Conservation (phyloP, 2,888 invertebrate genomes). For the Andricus curvator region DNA sequence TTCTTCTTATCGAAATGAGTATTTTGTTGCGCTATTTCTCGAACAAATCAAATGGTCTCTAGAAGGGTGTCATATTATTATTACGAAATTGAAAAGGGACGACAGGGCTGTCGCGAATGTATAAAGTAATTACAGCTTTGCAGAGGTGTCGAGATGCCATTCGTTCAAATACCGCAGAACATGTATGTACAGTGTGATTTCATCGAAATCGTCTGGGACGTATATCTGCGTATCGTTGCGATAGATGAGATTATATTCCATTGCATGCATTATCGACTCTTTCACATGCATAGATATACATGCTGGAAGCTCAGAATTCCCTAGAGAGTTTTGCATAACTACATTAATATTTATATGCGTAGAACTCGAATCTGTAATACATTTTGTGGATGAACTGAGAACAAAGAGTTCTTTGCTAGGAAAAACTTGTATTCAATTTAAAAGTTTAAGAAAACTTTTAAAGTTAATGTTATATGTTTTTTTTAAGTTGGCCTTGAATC, state of each 20-base stretch:
- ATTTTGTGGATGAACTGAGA: slow-evolving; percentile 42
- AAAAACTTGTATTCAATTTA: too few relatives aligned
- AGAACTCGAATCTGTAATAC: slow-evolving; percentile 68
- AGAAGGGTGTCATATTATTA: background rate
- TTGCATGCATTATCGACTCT: slow-evolving; percentile 64
- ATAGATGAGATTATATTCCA: slow-evolving; percentile 65
- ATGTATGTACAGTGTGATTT: slow-evolving; percentile 47
- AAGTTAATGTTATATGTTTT: too few relatives aligned
- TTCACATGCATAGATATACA: slow-evolving; percentile 49
- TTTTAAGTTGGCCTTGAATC: too few relatives aligned
- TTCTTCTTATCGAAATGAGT: background rate
- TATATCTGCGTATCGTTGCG: slow-evolving; percentile 54
- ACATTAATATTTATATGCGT: slow-evolving; percentile 67
- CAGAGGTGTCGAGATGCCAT: slow-evolving; percentile 45
- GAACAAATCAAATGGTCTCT: background rate
- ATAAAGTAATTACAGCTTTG: slow-evolving; percentile 55
- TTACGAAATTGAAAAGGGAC: background rate
- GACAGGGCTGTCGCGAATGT: slow-evolving; percentile 42
- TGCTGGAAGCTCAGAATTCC: slow-evolving; percentile 60
- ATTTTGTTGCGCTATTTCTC: background rate
- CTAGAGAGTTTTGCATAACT: slow-evolving; percentile 57
- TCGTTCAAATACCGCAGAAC: slow-evolving; percentile 10
- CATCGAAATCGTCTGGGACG: slow-evolving; percentile 55
- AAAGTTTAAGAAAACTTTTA: too few relatives aligned
- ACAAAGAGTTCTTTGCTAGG: background rate